Conservation (phyloP, 2,797 vertebrate genomes). For the Spinus olivaceus region DNA sequence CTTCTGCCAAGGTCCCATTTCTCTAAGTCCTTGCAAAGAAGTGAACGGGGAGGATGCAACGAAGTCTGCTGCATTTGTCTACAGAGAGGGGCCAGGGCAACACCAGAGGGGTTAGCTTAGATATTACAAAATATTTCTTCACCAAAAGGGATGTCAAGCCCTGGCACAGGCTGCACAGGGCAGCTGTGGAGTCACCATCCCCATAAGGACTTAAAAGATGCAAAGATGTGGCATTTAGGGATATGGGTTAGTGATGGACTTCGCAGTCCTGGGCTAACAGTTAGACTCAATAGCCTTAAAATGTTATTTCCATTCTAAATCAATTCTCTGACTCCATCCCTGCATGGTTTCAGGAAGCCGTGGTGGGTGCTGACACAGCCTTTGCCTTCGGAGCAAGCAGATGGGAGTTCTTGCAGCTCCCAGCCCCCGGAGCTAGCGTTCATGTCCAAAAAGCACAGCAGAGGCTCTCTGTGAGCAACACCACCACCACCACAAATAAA, state of each 20-base stretch:
- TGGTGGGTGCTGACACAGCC: neutral
- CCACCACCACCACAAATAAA: conserved; percentile 29
- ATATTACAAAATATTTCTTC: neutral
- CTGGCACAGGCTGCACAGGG: neutral
- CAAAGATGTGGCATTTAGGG: neutral
- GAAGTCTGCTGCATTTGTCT: neutral
- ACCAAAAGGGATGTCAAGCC: neutral
- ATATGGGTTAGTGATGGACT: neutral
- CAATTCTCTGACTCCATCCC: neutral
- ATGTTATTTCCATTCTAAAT: neutral
- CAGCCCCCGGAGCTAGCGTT: rapidly evolving
- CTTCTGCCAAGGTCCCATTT: neutral
- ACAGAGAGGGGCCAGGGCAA: neutral
- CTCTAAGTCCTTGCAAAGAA: neutral
- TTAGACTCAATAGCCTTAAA: neutral
- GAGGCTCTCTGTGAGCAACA: neutral
- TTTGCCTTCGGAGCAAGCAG: neutral
- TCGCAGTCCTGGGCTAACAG: neutral
- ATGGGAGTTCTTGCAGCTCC: neutral
- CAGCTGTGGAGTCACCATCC: neutral
- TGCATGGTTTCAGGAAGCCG: rapidly evolving
- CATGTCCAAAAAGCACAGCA: neutral
- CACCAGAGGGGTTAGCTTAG: neutral
- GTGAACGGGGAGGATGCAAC: rapidly evolving
- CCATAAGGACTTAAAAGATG: neutral